Percentiles rank a stretch among this genome's conserved stretches.
Evolutionary conservation across 2,888 invertebrate species (phyloP).

Genomic region (Hetaerina titia): DNA sequence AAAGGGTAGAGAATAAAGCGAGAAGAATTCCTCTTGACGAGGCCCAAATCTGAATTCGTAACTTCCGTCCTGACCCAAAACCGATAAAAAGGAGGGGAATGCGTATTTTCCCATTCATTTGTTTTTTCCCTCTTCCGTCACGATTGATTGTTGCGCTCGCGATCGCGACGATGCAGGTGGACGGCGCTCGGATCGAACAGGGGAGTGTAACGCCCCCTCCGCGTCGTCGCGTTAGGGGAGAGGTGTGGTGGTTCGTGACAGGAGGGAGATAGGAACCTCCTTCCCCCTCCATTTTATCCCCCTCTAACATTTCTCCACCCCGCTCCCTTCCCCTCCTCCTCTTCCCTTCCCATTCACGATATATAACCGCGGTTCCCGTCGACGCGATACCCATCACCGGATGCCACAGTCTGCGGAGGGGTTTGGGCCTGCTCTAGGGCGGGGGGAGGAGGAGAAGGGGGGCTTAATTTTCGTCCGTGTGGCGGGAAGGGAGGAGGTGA

Average conservation of each 20-base stretch:
- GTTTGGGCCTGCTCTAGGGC: no score
- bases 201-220: conserved; percentile 8
- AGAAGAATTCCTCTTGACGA: neutral
- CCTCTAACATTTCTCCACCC: neutral
- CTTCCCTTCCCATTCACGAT: neutral
- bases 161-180: neutral
- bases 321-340: neutral
- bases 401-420: neutral
- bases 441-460: neutral
- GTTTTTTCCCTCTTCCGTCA: neutral
- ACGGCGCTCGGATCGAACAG: neutral
- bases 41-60: no score
- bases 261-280: neutral
- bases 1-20: neutral
- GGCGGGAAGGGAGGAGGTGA: neutral
- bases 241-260: neutral
- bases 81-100: neutral
- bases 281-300: neutral
- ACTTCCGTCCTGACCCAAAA: neutral
- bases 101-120: neutral
- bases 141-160: neutral
- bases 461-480: conserved; percentile 2
- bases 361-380: neutral
- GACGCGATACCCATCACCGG: conserved; percentile 25
- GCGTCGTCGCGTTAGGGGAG: no score